A percentile compares a stretch with the other conserved stretches of the same genome.
Evolutionary conservation across 1,140 invertebrate species (phyloP).

Genomic region (Listronotus bonariensis): DNA sequence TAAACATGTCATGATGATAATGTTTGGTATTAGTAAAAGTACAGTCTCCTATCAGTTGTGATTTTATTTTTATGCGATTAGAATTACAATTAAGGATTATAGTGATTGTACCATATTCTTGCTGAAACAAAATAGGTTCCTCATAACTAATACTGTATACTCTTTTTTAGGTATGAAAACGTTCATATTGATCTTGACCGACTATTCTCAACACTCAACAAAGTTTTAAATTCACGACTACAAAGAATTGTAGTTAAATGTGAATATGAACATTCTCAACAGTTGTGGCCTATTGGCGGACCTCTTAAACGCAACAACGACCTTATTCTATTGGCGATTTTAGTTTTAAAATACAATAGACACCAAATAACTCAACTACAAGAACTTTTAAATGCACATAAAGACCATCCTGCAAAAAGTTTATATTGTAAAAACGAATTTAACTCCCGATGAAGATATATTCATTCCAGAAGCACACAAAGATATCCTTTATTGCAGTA

Average conservation of each 20-base stretch:
- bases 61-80: too few relatives aligned
- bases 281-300: conserved; percentile 28
- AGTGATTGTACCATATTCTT: too few relatives aligned
- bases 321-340: conserved; percentile 23
- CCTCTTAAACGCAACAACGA: conserved; percentile 18
- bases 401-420: conserved; percentile 26
- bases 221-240: conserved; percentile 7
- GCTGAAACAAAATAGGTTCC: too few relatives aligned
- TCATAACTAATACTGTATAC: too few relatives aligned
- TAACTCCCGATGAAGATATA: conserved; percentile 18
- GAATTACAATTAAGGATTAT: too few relatives aligned
- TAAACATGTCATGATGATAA: too few relatives aligned
- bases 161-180: conserved; percentile 26
- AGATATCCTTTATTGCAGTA: conserved; percentile 28
- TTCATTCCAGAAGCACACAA: conserved; percentile 32
- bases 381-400: conserved; percentile 16
- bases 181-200: conserved; percentile 30
- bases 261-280: conserved; percentile 22
- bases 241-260: conserved; percentile 31
- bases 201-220: conserved; percentile 24
- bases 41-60: too few relatives aligned
- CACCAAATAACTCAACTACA: conserved; percentile 27
- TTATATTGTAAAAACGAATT: conserved; percentile 16
- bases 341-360: conserved; percentile 30
- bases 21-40: too few relatives aligned